Evolutionary conservation across 1,140 invertebrate genomes (phyloP), one percentile per base, ranked within the genome.

Genomic region (Drosophila watanabei): DNA sequence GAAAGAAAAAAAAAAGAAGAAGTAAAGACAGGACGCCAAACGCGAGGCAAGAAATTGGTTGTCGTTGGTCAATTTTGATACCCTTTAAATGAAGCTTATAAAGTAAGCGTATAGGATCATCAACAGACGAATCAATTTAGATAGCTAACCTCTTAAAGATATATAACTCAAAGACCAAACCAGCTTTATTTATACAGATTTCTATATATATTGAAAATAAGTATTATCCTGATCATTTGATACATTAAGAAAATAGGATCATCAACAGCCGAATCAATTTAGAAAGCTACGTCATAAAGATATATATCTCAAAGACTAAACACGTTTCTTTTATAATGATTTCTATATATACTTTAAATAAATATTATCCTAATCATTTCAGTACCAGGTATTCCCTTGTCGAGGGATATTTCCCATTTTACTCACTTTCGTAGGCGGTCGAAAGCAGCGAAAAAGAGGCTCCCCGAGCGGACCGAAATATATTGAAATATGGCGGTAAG

Each of bases 401-500:
- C 54, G 9, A 39, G 9, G 14, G 0, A 33, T 13, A n/a, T 20
- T 10, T n/a, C 28, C n/a, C n/a, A 1, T 14, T 35, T 16, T 8
- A 13, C 39, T 18, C 2, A n/a, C 14, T 43, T 82, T 85, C 75
- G 82, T 89, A 77, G 87, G 86, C 82, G 86, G 68, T 79, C 61
- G 28, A 77, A 68, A 78, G 24, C 46, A 10, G 13, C 30, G 28
- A 28, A 41, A 28, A 35, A 35, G n/a, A 32, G 51, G 8, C 52
- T 30, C 14, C 46, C 18, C 37, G 16, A 72, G n/a, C 20, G 24
- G 33, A 65, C 73, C 82, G 33, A 57, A 79, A 89, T 89, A 88
- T 89, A 89, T 89, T 89, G 85, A 90, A 90, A 90, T 90, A 90
- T 90, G 86, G 82, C 88, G 86, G 86, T 90, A 90, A 91, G 80